Evolutionary conservation across 2,113 vertebrate genomes (phyloP).

Genomic region (Thalassoma bifasciatum): DNA sequence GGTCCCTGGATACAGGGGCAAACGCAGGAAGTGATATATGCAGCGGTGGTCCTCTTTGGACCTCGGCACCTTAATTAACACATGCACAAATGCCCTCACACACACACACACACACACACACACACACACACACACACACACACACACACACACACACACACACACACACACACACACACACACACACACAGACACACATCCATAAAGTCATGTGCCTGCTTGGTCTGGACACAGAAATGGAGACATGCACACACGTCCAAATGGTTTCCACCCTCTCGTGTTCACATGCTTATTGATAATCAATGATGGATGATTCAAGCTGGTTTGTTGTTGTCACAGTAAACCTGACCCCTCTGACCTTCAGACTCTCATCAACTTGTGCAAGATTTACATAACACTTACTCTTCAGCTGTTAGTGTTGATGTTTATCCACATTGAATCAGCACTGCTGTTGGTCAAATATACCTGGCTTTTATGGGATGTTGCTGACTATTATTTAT

Average conservation of each 20-base stretch:
- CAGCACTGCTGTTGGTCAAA: no score
- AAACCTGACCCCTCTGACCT: conserved; percentile 11
- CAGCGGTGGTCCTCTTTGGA: conserved; percentile 56
- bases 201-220: conserved; percentile 9
- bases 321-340: conserved; percentile 4
- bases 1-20: conserved; percentile 63
- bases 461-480: no score
- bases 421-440: no score
- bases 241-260: conserved; percentile 1
- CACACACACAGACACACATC: not conserved
- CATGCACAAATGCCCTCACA: conserved; percentile 1
- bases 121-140: conserved; percentile 27
- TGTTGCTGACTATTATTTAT: no score
- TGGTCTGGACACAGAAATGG: not conserved
- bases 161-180: conserved; percentile 20
- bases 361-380: not conserved
- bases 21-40: conserved; percentile 70
- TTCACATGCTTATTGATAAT: conserved; percentile 28
- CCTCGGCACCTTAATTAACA: conserved; percentile 62
- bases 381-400: not conserved
- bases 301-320: not conserved
- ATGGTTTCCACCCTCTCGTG: not conserved
- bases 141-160: not conserved
- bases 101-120: not conserved
- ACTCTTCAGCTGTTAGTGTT: not conserved